phyloP scores from a whole-genome alignment of 1,140 invertebrate genomes.

The Ylistrum balloti region DNA sequence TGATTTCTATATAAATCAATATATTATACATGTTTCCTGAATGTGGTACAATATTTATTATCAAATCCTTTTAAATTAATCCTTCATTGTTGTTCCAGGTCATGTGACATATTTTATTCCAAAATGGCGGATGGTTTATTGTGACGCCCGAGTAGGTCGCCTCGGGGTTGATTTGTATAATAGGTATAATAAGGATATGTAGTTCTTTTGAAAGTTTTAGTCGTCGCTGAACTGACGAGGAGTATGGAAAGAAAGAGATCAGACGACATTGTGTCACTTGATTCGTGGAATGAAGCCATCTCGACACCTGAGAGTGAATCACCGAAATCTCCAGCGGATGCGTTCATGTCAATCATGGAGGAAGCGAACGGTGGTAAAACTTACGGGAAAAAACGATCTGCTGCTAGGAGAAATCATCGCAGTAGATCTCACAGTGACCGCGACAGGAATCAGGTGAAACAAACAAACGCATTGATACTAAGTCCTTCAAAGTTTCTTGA shows the following conservation, averaged over 20 bases:
- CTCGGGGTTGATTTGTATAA: neutral
- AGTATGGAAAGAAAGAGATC: conserved; percentile 53
- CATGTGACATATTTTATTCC: neutral
- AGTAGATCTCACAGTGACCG: conserved; percentile 3
- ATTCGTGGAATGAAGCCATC: conserved; percentile 69
- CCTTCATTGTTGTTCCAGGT: neutral
- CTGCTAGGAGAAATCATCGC: conserved; percentile 26
- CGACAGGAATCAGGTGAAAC: conserved; percentile 46
- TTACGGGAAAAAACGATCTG: conserved; percentile 2
- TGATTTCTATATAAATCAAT: no score
- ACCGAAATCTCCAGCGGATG: conserved; percentile 41
- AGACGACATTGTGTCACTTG: conserved; percentile 67
- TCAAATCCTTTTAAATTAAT: no score
- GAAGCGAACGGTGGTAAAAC: neutral
- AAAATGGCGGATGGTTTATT: conserved; percentile 38
- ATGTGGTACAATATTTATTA: no score
- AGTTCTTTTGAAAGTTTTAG: neutral
- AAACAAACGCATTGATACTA: conserved; percentile 50
- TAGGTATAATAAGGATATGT: neutral
- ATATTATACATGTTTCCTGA: no score
- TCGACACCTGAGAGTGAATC: neutral
- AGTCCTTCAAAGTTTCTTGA: conserved; percentile 43
- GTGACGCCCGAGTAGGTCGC: neutral
- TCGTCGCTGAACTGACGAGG: neutral
- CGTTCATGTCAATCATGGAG: conserved; percentile 25